Evolutionary conservation across 2,797 vertebrate species (phyloP).

Genomic region (Merluccius polli): DNA sequence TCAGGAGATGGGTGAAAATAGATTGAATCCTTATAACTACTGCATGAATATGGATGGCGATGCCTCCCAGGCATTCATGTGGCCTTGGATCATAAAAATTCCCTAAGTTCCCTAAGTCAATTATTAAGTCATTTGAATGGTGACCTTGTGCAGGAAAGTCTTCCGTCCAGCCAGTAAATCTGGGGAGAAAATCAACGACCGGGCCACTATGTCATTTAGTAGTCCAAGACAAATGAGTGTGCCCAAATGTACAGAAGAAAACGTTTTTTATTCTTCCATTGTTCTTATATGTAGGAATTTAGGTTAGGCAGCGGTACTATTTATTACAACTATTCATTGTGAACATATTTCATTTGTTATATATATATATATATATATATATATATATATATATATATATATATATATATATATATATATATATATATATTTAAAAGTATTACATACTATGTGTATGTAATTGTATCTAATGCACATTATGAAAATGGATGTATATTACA

Average conservation of each 20-base stretch:
- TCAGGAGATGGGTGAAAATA: constrained; percentile 35
- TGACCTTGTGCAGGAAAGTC: constrained; percentile 13
- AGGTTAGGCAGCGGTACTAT: background rate
- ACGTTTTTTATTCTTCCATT: background rate
- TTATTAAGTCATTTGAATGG: constrained; percentile 24
- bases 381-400: no score
- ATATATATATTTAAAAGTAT: no score
- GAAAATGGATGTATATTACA: background rate
- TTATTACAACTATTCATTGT: background rate
- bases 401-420: no score
- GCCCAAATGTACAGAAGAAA: background rate
- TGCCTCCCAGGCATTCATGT: constrained; percentile 17
- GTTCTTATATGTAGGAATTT: background rate
- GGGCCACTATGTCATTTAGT: constrained; percentile 13
- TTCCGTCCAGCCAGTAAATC: constrained; percentile 23
- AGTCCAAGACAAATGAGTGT: constrained; percentile 21
- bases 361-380: background rate
- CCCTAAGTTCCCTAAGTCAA: constrained; percentile 27
- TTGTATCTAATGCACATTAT: background rate
- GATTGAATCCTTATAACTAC: constrained; percentile 31
- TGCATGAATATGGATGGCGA: constrained; percentile 34
- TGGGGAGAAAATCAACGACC: constrained; percentile 14
- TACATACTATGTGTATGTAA: background rate
- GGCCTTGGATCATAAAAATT: constrained; percentile 37
- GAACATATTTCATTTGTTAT: background rate